Evolutionary conservation across 1,140 invertebrate genomes (phyloP).

Genomic region (Solenopsis invicta): DNA sequence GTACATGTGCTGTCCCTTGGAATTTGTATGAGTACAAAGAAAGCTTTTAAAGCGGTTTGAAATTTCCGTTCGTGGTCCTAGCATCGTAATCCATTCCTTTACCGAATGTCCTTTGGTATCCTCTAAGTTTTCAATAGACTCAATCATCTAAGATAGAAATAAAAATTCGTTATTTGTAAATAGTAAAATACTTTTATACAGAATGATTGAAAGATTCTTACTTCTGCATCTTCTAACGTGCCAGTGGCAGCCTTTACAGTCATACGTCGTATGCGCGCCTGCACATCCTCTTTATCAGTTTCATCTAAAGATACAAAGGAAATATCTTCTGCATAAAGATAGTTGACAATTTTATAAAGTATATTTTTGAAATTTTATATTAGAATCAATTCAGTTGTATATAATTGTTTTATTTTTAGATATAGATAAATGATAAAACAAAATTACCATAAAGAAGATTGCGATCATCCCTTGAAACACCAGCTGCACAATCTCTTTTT

Average conservation of each 20-base stretch:
- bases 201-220: constrained; percentile 71
- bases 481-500: constrained; percentile 94
- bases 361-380: constrained; percentile 9
- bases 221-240: constrained; percentile 92
- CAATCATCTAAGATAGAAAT: constrained; percentile 91
- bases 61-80: constrained; percentile 98
- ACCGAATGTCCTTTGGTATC: constrained; percentile 97
- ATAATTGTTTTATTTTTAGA: neutral
- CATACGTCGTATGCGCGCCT: constrained; percentile 91
- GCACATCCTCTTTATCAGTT: constrained; percentile 89
- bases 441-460: constrained; percentile 91
- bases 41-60: constrained; percentile 99
- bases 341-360: constrained; percentile 27
- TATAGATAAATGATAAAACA: constrained; percentile 9
- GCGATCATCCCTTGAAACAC: constrained; percentile 92
- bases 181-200: neutral
- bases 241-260: constrained; percentile 96
- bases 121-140: constrained; percentile 99
- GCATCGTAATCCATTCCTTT: constrained; percentile 98
- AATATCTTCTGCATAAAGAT: constrained; percentile 15
- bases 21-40: constrained; percentile 95
- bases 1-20: constrained; percentile 95
- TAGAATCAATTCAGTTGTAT: constrained; percentile 11
- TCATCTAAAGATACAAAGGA: constrained; percentile 84
- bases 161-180: constrained; percentile 50